Base-by-base conservation (phyloP, 2,113 vertebrate species). In the Chrysemys picta region DNA sequence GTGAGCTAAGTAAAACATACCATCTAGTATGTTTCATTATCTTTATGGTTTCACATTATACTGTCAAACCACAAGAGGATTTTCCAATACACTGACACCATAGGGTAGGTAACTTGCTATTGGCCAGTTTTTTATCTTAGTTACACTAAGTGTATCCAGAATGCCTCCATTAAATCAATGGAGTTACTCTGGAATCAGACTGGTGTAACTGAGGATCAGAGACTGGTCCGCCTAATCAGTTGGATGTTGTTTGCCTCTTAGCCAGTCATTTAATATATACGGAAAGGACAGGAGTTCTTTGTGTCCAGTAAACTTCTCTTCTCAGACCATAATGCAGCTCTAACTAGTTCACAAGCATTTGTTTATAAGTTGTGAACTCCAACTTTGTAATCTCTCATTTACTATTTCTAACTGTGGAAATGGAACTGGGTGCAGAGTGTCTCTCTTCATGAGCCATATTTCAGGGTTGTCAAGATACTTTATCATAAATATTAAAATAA, bases 21-120 rank as follows among this genome's bases (percentile, higher is more conserved):
- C 97, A 82, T 96, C 97, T 94, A 97, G 82, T 89, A 35, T 57
- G 62, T 95, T 95, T 96, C 89, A 82, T 94, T 95, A 53, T 88
- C 90, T 91, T 91, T 85, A 89, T 85, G 82, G 95, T 75, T 72
- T 96, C 97, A 87, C 49, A 31, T 93, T 85, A 86, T 96, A 90
- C 84, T 85, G 80, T 80, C 90, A 95, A 91, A 90, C 76, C 90
- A 89, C 19, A 87, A 89, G 79, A 94, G 69, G 69, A 59, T 90
- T 93, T 59, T 96, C 65, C 59, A 93, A 89, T 80, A 92, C 84
- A 94, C 93, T 87, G 94, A 92, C 91, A 95, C 92, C 75, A 79
- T 88, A 94, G 82, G 93, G 45, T n/a, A 82, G 83, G 65, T 92
- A 92, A 88, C 96, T 91, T 97, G 82, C 50, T 88, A 25, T 87